These are phyloP conservation scores for Rhinella marina DNA, from an alignment of 2,797 vertebrate species.

Conservation along the genomic window DNA sequence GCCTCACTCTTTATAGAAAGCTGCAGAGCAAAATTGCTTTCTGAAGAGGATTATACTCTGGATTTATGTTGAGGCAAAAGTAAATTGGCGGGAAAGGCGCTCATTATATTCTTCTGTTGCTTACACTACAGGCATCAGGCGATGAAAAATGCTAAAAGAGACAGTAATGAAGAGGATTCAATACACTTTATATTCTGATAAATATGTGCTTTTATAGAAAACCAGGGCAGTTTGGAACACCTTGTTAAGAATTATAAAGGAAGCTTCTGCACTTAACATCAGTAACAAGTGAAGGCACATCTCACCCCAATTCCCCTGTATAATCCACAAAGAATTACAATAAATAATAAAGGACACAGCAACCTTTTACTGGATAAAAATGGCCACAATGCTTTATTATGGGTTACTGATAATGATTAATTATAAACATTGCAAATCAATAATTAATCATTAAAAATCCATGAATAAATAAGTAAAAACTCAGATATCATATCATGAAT, in stretches of 20 bases:
- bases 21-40: not conserved
- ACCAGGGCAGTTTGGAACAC: not conserved
- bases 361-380: no score
- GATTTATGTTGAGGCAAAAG: not conserved
- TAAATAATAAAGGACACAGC: no score
- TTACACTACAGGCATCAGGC: not conserved
- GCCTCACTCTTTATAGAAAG: not conserved
- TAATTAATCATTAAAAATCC: no score
- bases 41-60: not conserved
- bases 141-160: not conserved
- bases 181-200: not conserved
- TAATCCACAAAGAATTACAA: no score
- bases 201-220: not conserved
- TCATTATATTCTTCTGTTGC: not conserved
- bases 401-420: no score
- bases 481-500: no score
- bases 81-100: not conserved
- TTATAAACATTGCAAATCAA: no score
- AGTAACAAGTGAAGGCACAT: not conserved
- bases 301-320: no score
- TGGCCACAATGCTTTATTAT: no score
- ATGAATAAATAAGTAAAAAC: no score
- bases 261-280: not conserved
- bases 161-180: not conserved
- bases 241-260: not conserved